Evolutionary conservation across 2,113 vertebrate genomes (phyloP).

Genomic region (Corythoichthys intestinalis): DNA sequence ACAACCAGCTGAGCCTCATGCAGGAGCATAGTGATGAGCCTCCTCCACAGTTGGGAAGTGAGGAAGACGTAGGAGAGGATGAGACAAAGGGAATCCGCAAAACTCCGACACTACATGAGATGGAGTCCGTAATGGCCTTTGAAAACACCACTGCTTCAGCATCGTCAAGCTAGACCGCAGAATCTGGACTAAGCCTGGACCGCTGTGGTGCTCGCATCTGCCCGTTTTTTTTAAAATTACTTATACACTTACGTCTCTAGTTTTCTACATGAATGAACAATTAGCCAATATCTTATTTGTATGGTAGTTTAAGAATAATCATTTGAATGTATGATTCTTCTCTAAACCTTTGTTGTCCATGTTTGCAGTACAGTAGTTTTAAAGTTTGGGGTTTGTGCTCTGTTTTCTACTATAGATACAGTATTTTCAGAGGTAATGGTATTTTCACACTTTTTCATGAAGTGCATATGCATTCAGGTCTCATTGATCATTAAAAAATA

Average conservation of each 20-base stretch:
- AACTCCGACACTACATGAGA: slow-evolving; percentile 37
- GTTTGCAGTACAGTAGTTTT: neutral
- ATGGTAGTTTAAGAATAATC: neutral
- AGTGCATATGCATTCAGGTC: neutral
- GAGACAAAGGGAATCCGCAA: slow-evolving; percentile 26
- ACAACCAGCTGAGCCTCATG: slow-evolving; percentile 84
- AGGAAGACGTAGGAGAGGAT: slow-evolving; percentile 36
- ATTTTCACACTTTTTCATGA: neutral
- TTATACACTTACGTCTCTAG: neutral
- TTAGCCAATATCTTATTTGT: neutral
- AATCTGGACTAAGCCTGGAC: too few relatives aligned
- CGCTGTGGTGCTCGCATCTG: too few relatives aligned
- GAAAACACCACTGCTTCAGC: slow-evolving; percentile 11
- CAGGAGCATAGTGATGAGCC: slow-evolving; percentile 76
- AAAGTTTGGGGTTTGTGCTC: neutral
- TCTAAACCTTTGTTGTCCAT: neutral
- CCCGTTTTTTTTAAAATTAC: neutral
- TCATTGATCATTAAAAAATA: neutral
- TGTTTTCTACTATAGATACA: neutral
- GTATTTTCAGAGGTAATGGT: neutral
- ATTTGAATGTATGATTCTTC: neutral
- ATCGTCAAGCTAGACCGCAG: neutral
- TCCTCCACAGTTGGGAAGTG: neutral
- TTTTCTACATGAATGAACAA: neutral
- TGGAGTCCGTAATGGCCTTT: neutral